Evolutionary conservation across 2,888 invertebrate genomes (phyloP), one percentile per base, ranked within the genome.

Genomic region (Auanema sp.): DNA sequence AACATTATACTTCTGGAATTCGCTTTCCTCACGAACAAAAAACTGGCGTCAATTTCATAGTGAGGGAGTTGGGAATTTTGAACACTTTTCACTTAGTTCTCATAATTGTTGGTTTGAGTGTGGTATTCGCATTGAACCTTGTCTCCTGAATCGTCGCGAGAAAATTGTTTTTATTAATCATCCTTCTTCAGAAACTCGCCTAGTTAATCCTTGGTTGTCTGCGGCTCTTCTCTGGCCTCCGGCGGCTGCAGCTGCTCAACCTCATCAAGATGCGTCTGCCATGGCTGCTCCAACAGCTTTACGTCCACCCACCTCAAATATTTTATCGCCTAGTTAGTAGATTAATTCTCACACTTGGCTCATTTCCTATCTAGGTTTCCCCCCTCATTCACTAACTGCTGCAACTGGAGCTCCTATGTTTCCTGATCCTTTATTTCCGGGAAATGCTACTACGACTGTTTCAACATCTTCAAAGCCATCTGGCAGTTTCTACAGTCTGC

Each of bases 161-260:
- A 33, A 33, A 33, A 33, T 33, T 33, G 33, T 33, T 47, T 21
- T 52, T 52, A 52, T n/a, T 21, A 52, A n/a, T 52, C 11, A n/a
- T 21, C 23, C n/a, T n/a, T 55, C 33, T 58, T n/a, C 47, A 69
- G 57, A 53, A 33, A 25, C 64, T 10, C 63, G 53, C 40, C 59
- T 75, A 12, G 58, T 74, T 41, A 71, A 74, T 58, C 74, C 74
- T 49, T 74, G 74, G 74, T 55, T 74, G n/a, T 74, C 74, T 2
- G 73, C 74, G 0, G 72, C 72, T 14, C 63, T 68, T 11, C 12
- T 50, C 40, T 23, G 23, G 49, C 18, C 64, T 64, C 21, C 44
- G 18, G 33, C 51, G 11, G 59, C 63, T 21, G 62, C 70, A n/a
- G 56, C 66, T 0, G 57, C 55, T 23, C 40, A 42, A 21, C 42